Base-by-base conservation (phyloP, 1,140 invertebrate genomes). In the Choristoneura fumiferana region DNA sequence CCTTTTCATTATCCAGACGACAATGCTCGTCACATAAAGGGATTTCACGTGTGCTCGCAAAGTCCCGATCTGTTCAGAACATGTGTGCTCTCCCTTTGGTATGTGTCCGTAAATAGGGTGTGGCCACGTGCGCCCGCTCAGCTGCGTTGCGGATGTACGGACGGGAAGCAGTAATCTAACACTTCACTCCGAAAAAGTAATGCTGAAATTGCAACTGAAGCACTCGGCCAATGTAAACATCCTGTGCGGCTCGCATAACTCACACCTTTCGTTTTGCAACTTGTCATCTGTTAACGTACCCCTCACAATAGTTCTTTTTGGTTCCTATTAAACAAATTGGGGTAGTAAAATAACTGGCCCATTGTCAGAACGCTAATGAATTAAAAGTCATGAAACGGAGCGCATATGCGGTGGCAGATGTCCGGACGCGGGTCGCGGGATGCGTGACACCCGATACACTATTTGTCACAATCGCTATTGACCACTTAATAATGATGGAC, bases 21-120 rank as follows among this genome's bases (percentile, higher is more conserved):
- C 84, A 89, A 87, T 84, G 76, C 81, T 79, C 69, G 62, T 84
- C 78, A 81, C 77, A 87, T 84, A 87, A 87, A 85, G 75, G 78
- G 84, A 89, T 87, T 87, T 84, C 86, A 89, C 86, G 85, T 88
- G 86, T 86, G 78, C 81, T 81, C 78, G 83, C 82, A 62, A 81
- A 84, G 84, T 87, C 82, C 75, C 81, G 81, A 84, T 85, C 77
- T 76, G 77, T 84, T 81, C 77, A 75, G 81, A 83, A 89, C 85
- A 88, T 88, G 84, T 87, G 85, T 72, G 82, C 77, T 74, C 85
- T 85, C 84, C 85, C 85, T 86, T 73, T 67, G 76, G 72, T 76
- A 77, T 77, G 81, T 70, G 67, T 89, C 86, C 81, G 82, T 87
- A 89, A 87, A 89, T 89, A 89, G 84, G 86, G 84, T 82, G 71